These are phyloP conservation scores for Blastomussa wellsi DNA, from an alignment of 92 coral and sea anemone species.

Conservation along the genomic window DNA sequence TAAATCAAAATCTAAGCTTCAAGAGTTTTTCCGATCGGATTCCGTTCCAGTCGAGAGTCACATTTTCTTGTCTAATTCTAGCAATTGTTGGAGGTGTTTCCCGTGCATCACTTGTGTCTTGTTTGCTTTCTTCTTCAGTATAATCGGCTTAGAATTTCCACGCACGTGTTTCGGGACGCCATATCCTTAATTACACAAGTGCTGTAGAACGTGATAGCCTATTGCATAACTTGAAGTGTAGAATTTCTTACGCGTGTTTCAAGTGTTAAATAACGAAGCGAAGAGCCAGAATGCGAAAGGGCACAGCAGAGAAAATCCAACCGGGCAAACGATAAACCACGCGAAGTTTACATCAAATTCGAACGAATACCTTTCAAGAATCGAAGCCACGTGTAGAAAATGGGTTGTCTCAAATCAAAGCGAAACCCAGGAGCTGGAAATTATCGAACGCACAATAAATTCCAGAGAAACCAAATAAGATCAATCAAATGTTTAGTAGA, in stretches of 20 bases:
- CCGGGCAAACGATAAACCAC: not conserved
- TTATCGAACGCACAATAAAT: too few relatives aligned
- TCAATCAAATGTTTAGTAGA: too few relatives aligned
- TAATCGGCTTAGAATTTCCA: constrained; percentile 22
- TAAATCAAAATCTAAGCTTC: too few relatives aligned
- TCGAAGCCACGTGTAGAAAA: not conserved
- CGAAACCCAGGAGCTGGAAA: too few relatives aligned
- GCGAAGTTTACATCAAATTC: not conserved
- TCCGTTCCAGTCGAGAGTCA: constrained; percentile 14
- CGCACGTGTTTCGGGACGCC: too few relatives aligned
- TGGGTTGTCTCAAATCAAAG: too few relatives aligned
- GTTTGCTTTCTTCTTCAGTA: constrained; percentile 4
- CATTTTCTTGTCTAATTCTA: constrained; percentile 21
- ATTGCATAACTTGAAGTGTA: constrained; percentile 9
- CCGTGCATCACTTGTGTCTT: constrained; percentile 2
- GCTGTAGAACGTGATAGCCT: constrained; percentile 14
- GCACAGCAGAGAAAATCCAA: not conserved
- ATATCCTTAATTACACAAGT: too few relatives aligned
- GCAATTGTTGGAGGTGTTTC: not conserved
- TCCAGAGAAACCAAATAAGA: too few relatives aligned
- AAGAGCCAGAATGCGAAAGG: not conserved
- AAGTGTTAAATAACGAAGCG: not conserved
- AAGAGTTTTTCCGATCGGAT: constrained; percentile 21
- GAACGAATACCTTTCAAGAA: not conserved
- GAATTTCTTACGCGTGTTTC: constrained; percentile 1